These are phyloP conservation scores for Lasiommata megera DNA, from an alignment of 2,888 invertebrate species.

Conservation along the genomic window DNA sequence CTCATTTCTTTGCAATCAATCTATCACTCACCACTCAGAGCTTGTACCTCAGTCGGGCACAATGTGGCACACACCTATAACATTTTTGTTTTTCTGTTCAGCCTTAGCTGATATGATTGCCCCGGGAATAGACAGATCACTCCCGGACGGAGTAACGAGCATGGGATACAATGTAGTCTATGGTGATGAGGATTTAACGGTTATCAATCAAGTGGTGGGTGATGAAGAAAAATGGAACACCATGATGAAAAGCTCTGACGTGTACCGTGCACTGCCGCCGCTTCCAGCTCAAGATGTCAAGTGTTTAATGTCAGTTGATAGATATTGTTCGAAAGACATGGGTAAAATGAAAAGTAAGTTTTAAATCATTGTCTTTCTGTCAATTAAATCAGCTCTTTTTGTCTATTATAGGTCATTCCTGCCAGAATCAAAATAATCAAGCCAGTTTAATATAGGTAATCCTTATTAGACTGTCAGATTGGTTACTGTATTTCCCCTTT, in stretches of 20 bases:
- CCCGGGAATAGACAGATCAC: constrained; percentile 47
- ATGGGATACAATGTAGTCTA: constrained; percentile 55
- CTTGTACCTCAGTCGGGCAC: constrained; percentile 22
- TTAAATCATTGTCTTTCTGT: too few relatives aligned
- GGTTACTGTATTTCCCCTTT: too few relatives aligned
- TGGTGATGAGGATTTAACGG: constrained; percentile 58
- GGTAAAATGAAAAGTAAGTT: constrained; percentile 63
- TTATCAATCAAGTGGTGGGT: constrained; percentile 57
- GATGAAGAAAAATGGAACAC: constrained; percentile 48
- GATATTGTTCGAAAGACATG: constrained; percentile 64
- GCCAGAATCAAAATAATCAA: too few relatives aligned
- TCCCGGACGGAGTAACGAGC: constrained; percentile 53
- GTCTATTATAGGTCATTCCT: too few relatives aligned
- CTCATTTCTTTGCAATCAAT: constrained; percentile 32
- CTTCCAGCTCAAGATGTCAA: constrained; percentile 62
- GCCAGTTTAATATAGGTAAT: too few relatives aligned
- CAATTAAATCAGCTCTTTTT: too few relatives aligned
- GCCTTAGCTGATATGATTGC: constrained; percentile 40
- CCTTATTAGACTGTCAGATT: too few relatives aligned
- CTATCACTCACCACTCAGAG: constrained; percentile 16
- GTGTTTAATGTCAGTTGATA: constrained; percentile 69
- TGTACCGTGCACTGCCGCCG: constrained; percentile 49
- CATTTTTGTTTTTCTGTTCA: constrained; percentile 11
- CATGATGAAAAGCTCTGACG: constrained; percentile 44
- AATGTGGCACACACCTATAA: constrained; percentile 44